These are phyloP conservation scores for Falcunculus frontatus DNA, from an alignment of 2,113 vertebrate genomes.

Conservation along the genomic window DNA sequence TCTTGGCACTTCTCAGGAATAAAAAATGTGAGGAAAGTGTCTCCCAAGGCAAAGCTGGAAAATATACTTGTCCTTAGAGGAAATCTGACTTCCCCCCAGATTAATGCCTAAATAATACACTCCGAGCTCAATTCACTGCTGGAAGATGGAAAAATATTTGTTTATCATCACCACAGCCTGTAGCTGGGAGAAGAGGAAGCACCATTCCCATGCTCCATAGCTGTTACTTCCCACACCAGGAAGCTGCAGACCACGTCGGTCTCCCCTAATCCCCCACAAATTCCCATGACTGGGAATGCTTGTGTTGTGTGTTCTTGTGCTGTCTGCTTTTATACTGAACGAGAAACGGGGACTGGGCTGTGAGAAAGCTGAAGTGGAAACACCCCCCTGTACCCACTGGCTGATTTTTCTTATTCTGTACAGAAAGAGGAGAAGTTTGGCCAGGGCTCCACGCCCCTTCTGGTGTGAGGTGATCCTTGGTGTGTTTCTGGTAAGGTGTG, in stretches of 20 bases:
- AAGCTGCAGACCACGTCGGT: background rate
- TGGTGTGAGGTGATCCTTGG: fast-evolving
- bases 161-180: background rate
- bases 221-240: background rate
- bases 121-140: background rate
- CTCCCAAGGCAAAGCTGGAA: background rate
- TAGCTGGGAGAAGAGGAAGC: background rate
- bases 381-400: fast-evolving
- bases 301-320: background rate
- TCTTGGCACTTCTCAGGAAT: background rate
- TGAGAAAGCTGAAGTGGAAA: background rate
- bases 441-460: background rate
- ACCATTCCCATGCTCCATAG: background rate
- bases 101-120: background rate
- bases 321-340: background rate
- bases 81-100: background rate
- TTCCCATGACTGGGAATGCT: background rate
- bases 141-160: background rate
- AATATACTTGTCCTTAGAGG: background rate
- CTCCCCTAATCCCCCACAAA: background rate
- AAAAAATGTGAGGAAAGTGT: background rate
- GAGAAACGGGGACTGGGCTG: background rate
- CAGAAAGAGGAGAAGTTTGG: background rate
- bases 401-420: background rate
- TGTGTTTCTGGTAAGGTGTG: background rate